Evolutionary conservation across 2,888 invertebrate genomes (phyloP).

Genomic region (Sympetrum striolatum): DNA sequence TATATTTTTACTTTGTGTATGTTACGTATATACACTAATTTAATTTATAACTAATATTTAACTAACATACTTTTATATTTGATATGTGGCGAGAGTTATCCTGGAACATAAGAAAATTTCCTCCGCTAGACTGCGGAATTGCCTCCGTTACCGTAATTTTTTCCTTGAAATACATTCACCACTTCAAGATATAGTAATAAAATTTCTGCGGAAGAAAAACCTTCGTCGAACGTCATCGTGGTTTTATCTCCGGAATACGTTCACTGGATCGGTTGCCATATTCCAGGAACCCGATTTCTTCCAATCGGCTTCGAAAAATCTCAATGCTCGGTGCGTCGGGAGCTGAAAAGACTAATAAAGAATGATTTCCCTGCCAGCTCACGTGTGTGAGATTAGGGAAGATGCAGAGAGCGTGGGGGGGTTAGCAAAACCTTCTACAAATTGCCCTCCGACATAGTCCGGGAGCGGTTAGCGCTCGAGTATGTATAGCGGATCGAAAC

Average conservation of each 20-base stretch:
- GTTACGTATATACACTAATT: too few relatives aligned
- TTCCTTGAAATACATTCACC: not conserved
- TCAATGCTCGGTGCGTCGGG: constrained; percentile 3
- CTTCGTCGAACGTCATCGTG: not conserved
- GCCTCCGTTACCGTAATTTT: too few relatives aligned
- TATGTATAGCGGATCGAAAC: not conserved
- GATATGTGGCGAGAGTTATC: too few relatives aligned
- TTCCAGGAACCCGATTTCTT: not conserved
- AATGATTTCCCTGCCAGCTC: not conserved
- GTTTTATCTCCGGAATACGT: not conserved
- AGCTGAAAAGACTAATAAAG: not conserved
- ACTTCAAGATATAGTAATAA: not conserved
- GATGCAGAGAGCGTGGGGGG: not conserved
- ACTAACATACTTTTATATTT: too few relatives aligned
- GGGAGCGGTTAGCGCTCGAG: not conserved
- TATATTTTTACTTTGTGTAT: too few relatives aligned
- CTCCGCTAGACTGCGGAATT: too few relatives aligned
- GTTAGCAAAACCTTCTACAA: not conserved
- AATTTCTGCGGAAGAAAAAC: not conserved
- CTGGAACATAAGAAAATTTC: too few relatives aligned
- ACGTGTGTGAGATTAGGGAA: not conserved
- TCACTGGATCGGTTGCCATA: not conserved
- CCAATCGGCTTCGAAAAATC: not conserved
- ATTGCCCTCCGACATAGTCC: constrained; percentile 17
- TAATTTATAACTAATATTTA: too few relatives aligned